A percentile compares a stretch with the other conserved stretches of the same genome.
These are phyloP conservation scores for Diplodus puntazzo DNA, from an alignment of 2,797 vertebrate species.

Conservation along the genomic window DNA sequence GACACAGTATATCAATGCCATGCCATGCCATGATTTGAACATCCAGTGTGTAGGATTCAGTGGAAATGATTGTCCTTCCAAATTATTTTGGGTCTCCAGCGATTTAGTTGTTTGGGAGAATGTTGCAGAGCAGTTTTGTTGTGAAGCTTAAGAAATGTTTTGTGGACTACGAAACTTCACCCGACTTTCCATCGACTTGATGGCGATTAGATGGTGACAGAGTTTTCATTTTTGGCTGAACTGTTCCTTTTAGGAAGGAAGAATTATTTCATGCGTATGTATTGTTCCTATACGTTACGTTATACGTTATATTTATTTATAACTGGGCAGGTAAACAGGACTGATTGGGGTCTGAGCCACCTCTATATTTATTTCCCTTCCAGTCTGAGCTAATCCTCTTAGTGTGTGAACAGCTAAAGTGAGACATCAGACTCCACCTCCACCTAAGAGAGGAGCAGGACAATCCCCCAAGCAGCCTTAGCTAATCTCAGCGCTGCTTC, in stretches of 20 bases:
- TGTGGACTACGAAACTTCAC: no score
- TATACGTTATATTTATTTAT: neutral
- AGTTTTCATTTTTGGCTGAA: no score
- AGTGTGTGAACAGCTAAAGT: conserved; percentile 57
- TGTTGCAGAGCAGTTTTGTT: no score
- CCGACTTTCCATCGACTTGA: no score
- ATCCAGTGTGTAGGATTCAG: no score
- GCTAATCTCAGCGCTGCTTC: conserved; percentile 35
- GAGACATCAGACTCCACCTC: conserved; percentile 60
- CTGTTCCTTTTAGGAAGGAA: neutral
- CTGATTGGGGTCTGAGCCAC: neutral
- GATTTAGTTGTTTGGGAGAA: no score
- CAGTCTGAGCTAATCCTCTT: conserved; percentile 69
- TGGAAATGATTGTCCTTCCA: no score
- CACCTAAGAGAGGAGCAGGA: conserved; percentile 34
- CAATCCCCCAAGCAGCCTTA: conserved; percentile 34
- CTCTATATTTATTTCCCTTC: conserved; percentile 64
- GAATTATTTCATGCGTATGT: neutral
- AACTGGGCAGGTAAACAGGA: neutral
- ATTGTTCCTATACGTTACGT: no score
- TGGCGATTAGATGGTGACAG: no score
- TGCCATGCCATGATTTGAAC: neutral
- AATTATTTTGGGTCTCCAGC: no score
- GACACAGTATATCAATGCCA: neutral
- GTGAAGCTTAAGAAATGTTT: no score